Evolutionary conservation across 2,888 invertebrate species (phyloP).

Genomic region (Strigamia transsilvanica): DNA sequence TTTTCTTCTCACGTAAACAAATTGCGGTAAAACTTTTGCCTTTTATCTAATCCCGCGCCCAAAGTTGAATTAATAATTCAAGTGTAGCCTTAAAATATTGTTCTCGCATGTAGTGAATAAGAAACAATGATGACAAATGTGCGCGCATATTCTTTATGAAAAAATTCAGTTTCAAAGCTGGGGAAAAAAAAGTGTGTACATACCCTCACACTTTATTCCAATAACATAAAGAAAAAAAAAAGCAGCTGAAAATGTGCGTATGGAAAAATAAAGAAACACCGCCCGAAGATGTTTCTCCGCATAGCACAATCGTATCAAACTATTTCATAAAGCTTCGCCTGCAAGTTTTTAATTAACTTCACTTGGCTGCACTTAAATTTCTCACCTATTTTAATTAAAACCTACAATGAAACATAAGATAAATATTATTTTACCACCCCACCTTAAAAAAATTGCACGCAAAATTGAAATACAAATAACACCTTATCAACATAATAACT

Average conservation of each 20-base stretch:
- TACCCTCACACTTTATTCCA: not conserved
- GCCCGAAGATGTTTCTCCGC: not conserved
- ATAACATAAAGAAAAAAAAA: not conserved
- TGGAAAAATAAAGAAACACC: constrained; percentile 1
- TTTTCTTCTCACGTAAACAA: too few relatives aligned
- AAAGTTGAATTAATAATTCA: not conserved
- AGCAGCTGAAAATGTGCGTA: not conserved
- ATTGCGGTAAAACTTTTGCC: too few relatives aligned
- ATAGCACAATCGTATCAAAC: not conserved
- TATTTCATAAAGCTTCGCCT: constrained; percentile 23
- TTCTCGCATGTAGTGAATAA: not conserved
- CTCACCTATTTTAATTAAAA: constrained; percentile 35
- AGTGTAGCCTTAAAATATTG: not conserved
- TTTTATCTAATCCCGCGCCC: too few relatives aligned
- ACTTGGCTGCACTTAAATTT: constrained; percentile 6
- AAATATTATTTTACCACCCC: not conserved
- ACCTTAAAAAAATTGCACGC: not conserved
- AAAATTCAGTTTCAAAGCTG: not conserved
- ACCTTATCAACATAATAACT: not conserved
- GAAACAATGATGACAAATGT: constrained; percentile 3
- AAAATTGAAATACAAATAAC: constrained; percentile 1
- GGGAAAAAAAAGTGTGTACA: not conserved
- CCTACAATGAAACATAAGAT: not conserved
- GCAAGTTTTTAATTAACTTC: constrained; percentile 39
- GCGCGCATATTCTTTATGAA: not conserved